Evolutionary conservation across 2,888 invertebrate species (phyloP), one percentile per base, ranked within the genome.

Genomic region (Kryphioiulus occultus): DNA sequence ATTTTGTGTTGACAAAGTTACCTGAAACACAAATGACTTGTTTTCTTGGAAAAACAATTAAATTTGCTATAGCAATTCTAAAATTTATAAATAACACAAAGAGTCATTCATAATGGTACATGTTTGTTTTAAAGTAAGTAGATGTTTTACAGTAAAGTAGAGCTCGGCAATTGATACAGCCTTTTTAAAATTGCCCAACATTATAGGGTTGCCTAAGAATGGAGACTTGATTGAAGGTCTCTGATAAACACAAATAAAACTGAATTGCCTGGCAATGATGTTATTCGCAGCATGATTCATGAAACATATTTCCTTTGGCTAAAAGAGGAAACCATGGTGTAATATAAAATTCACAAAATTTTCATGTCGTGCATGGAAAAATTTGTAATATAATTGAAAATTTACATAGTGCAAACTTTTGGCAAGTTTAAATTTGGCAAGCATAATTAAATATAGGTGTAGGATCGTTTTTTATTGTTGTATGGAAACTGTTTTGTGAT

Each of bases 231-330:
- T 68, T 68, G 68, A 68, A 68, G 26, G 26, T 68, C 10, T 12
- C 26, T 68, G 9, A 26, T n/a, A 68, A 68, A n/a, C 15, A 68
- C 26, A 68, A 68, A 68, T n/a, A 26, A 68, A 68, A 26, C 26
- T 68, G 68, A 26, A 26, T 12, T 68, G 22, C 59, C 4, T n/a
- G 59, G 59, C 59, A 59, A n/a, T 59, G 68, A 68, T 26, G 26
- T 68, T 68, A 5, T 68, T 68, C 68, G 9, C 10, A 68, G n/a
- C 68, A 68, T 68, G 26, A 26, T 26, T 26, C 68, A 68, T 26
- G 68, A 26, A 68, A 68, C 68, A 12, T 68, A 68, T 68, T 68
- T 68, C 68, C 68, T 68, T 26, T 68, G 68, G 68, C 68, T 68
- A 68, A 68, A 68, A 26, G 68, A 68, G 26, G 68, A 12, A 26